Percentiles rank a stretch among this genome's conserved stretches.
phyloP scores from a whole-genome alignment of 2,888 invertebrate species.

The Chloroclystis v-ata region DNA sequence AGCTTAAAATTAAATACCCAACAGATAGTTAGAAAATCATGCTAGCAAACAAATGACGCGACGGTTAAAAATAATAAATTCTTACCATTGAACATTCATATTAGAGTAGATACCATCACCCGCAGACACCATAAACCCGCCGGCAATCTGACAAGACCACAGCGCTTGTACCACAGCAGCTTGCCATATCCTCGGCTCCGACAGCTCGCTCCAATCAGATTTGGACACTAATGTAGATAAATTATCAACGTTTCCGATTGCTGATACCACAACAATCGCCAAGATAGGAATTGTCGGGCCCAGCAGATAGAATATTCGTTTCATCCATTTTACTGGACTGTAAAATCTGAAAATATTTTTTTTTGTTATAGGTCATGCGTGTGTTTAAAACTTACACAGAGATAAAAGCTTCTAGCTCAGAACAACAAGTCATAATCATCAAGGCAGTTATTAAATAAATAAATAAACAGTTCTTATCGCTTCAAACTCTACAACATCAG shows the following conservation, averaged over 20 bases:
- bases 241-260: slow-evolving; percentile 36
- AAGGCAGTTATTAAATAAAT: no score
- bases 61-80: slow-evolving; percentile 1
- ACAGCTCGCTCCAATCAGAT: slow-evolving; percentile 44
- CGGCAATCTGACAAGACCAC: slow-evolving; percentile 54
- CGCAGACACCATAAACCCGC: slow-evolving; percentile 56
- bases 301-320: slow-evolving; percentile 49
- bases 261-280: slow-evolving; percentile 35
- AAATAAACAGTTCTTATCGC: no score
- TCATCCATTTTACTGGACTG: slow-evolving; percentile 59
- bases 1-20: no score
- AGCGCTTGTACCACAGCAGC: slow-evolving; percentile 54
- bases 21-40: not conserved
- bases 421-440: no score
- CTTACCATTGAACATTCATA: slow-evolving; percentile 60
- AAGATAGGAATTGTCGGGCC: slow-evolving; percentile 44
- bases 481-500: no score
- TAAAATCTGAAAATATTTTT: slow-evolving; percentile 50
- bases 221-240: slow-evolving; percentile 32
- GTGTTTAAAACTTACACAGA: no score
- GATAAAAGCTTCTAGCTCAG: no score
- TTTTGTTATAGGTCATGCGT: no score
- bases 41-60: not conserved
- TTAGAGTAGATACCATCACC: slow-evolving; percentile 55
- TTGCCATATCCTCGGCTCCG: slow-evolving; percentile 54